Conservation (phyloP, 2,113 vertebrate species). For the Arenaria interpres region DNA sequence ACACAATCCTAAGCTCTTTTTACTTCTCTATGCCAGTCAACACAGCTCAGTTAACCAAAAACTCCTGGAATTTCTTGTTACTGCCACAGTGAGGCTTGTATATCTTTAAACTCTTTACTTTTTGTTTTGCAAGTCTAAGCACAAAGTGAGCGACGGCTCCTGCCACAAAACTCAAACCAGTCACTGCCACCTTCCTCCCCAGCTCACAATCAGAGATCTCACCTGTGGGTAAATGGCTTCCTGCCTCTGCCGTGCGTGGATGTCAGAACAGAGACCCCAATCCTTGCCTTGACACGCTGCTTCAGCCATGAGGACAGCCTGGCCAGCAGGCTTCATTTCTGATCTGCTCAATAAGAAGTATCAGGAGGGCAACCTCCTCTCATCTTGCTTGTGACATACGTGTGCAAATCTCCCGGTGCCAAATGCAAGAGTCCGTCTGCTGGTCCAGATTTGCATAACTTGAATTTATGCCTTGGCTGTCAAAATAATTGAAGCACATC, state of each 20-base stretch:
- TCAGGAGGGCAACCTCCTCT: background rate
- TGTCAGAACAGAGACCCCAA: background rate
- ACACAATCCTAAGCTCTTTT: background rate
- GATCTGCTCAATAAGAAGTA: background rate
- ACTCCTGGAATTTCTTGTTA: background rate
- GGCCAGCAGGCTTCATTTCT: background rate
- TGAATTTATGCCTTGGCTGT: background rate
- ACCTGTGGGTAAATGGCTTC: background rate
- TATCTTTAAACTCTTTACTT: background rate
- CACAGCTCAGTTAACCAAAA: background rate
- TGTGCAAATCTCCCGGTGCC: background rate
- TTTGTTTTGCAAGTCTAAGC: background rate
- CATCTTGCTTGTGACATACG: background rate
- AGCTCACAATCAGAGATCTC: background rate
- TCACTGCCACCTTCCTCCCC: background rate
- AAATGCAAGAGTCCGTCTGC: background rate
- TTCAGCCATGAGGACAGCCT: background rate
- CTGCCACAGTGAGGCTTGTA: background rate
- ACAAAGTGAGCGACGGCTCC: background rate
- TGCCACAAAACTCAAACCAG: background rate
- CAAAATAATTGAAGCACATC: background rate
- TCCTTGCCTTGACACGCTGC: background rate
- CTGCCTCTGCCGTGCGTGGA: rapidly evolving
- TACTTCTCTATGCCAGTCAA: background rate
- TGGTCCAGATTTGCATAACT: background rate